Evolutionary conservation across 2,888 invertebrate genomes (phyloP), one percentile per base, ranked within the genome.

Genomic region (Ophion obscuratus): DNA sequence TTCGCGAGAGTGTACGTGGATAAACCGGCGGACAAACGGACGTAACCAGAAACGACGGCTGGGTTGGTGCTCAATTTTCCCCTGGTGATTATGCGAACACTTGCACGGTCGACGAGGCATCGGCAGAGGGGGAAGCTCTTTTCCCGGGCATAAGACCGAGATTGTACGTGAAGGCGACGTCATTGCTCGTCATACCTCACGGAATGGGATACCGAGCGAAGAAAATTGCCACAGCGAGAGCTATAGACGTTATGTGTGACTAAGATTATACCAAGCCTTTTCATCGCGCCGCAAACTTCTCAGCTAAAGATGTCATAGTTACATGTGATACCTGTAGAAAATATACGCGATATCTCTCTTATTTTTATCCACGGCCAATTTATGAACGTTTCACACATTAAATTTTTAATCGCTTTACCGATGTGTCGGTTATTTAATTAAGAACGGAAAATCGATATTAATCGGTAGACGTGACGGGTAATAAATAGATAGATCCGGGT

Each of bases 31-130:
- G 90, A 89, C 90, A 89, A 89, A 91, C 91, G 89, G 92, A 92
- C 92, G 90, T 71, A 81, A 44, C 73, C 76, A 84, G 66, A 74
- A 84, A 85, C 83, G 89, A 90, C 92, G 93, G 93, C 93, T 94
- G 94, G 92, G 93, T 93, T 91, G 94, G 93, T 94, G 93, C 94
- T 94, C 94, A 94, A 94, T 94, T 94, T 94, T 92, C 93, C 93
- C 93, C 92, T 92, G 92, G 94, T 94, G 94, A 94, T 94, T 94
- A 94, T 94, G 92, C 92, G 93, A 79, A 80, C 73, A 80, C 76
- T 76, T 53, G 76, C 78, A 78, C 75, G 61, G 61, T 67, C 77
- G 79, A 40, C 78, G 66, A 83, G 70, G 61, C 68, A 62, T 7
- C 57, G 62, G 74, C 62, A 44, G 20, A 47, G 68, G 59, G 61